Evolutionary conservation across 2,888 invertebrate genomes (phyloP).

Genomic region (Arrhopalites spinosus): DNA sequence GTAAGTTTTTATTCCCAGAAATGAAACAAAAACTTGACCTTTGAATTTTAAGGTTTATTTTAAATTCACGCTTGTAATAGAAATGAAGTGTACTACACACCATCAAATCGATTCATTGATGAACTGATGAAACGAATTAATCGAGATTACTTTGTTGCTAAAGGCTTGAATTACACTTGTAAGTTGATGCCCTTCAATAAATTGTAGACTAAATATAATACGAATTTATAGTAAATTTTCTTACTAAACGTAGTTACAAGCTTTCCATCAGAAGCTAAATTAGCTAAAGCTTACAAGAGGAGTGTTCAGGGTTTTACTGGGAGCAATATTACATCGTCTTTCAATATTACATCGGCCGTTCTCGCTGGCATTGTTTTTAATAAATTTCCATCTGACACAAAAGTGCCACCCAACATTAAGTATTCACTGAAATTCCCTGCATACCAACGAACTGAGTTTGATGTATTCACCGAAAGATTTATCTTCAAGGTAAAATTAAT

Average conservation of each 20-base stretch:
- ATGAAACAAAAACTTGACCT: neutral
- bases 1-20: conserved; percentile 34
- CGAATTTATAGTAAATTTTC: too few relatives aligned
- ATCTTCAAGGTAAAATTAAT: conserved; percentile 65
- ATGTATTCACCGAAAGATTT: conserved; percentile 51
- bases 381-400: conserved; percentile 27
- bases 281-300: conserved; percentile 17
- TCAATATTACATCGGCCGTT: conserved; percentile 36
- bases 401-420: conserved; percentile 38
- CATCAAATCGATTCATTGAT: conserved; percentile 39
- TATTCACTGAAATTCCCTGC: conserved; percentile 54
- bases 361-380: conserved; percentile 43
- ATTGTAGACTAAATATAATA: too few relatives aligned
- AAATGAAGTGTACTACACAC: conserved; percentile 51
- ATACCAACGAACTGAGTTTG: conserved; percentile 52
- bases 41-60: neutral
- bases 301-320: neutral
- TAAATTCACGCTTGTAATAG: conserved; percentile 22
- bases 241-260: too few relatives aligned
- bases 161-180: conserved; percentile 45
- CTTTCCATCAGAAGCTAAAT: conserved; percentile 58
- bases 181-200: too few relatives aligned
- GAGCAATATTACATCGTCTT: neutral
- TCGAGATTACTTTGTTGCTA: conserved; percentile 40
- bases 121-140: conserved; percentile 45